Percentiles rank a stretch among this genome's conserved stretches.
Evolutionary conservation across 2,888 invertebrate genomes (phyloP).

Genomic region (Morpho helenor): DNA sequence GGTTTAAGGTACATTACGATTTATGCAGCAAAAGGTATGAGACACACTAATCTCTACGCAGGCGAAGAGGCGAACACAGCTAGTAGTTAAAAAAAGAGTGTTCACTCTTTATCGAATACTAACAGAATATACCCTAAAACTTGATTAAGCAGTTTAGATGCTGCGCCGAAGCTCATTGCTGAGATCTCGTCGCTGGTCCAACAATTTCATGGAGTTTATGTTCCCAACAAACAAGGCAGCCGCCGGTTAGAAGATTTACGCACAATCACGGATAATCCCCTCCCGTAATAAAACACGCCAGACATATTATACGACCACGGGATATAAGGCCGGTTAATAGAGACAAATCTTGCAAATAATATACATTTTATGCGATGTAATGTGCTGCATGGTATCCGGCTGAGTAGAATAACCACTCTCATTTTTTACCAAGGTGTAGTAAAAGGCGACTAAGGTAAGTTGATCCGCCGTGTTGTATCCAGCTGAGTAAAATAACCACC

Average conservation of each 20-base stretch:
- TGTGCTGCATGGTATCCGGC: too few relatives aligned
- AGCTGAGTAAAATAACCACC: too few relatives aligned
- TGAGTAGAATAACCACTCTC: too few relatives aligned
- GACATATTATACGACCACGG: not conserved
- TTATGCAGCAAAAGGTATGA: too few relatives aligned
- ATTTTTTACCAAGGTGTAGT: too few relatives aligned
- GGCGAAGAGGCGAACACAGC: too few relatives aligned
- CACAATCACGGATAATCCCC: conserved; percentile 10
- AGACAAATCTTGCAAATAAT: not conserved
- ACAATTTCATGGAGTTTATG: conserved; percentile 15
- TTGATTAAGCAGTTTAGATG: conserved; percentile 55
- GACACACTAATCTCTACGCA: too few relatives aligned
- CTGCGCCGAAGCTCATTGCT: conserved; percentile 21
- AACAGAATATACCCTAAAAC: conserved; percentile 8
- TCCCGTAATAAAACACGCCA: conserved; percentile 11
- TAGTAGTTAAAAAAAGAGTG: too few relatives aligned
- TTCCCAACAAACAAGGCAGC: conserved; percentile 9
- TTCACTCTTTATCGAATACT: conserved; percentile 3
- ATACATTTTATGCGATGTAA: not conserved
- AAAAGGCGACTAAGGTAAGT: too few relatives aligned
- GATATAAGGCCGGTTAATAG: not conserved
- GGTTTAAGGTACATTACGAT: too few relatives aligned
- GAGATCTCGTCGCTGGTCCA: conserved; percentile 15
- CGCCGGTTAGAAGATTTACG: conserved; percentile 11
- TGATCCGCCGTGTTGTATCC: too few relatives aligned